Base-by-base conservation (phyloP, 23 tunicate genomes). In the Botrylloides violaceus region DNA sequence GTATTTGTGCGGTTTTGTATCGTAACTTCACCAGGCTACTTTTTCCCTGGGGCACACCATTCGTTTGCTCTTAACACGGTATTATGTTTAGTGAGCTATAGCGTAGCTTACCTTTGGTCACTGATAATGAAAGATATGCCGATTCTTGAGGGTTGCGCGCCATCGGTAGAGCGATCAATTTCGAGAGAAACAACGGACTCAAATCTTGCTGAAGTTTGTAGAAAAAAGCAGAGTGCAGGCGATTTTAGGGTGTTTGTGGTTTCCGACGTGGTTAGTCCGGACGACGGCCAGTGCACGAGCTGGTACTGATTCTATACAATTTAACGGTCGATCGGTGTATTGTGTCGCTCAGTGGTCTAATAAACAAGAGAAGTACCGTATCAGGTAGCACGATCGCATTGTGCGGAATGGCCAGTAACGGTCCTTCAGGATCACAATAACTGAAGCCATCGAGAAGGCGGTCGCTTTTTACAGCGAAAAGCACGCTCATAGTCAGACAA, bases 141-240 rank as follows among this genome's bases (percentile, higher is more conserved):
- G n/a, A n/a, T n/a, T n/a, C n/a, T n/a, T n/a, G n/a, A n/a, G n/a
- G 53, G 53, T 43, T 15, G 53, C 53, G 53, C 53, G 53, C 53
- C 53, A 43, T 43, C 53, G 53, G 15, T 43, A 15, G 53, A 43
- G 53, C 53, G 53, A 43, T 43, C 53, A 43, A 7, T 43, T 43
- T 43, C 53, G 53, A 43, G 53, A 43, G 53, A 43, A 43, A 15
- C 15, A 43, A 15, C 53, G 53, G 15, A 43, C 15, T 43, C 53
- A 43, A 43, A 15, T 9, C 53, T 43, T 43, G 53, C 15, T 9
- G 53, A 43, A 43, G 15, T 43, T 9, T 7, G 53, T 43, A 43
- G 53, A 43, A 43, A 43, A 43, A 43, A 15, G 53, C 12, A 43
- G 15, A 7, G 53, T 43, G 53, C 53, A 43, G 53, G 53, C 53